phyloP scores from a whole-genome alignment of 1,140 invertebrate genomes.

The Tetragnatha versicolor region DNA sequence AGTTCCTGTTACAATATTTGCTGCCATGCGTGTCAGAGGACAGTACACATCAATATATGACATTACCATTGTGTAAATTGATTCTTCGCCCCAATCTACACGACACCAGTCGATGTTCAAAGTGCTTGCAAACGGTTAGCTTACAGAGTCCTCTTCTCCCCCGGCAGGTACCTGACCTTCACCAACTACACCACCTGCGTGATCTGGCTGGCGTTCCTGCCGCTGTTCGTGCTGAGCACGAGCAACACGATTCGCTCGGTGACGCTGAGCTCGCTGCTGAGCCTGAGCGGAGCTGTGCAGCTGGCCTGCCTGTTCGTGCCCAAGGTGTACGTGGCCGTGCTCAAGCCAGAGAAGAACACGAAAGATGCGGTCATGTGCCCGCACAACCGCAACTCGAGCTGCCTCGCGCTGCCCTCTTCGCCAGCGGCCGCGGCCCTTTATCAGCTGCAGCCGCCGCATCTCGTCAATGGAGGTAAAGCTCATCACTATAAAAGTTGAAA shows the following conservation, averaged over 20 bases:
- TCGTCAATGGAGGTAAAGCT: conserved; percentile 40
- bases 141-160: too few relatives aligned
- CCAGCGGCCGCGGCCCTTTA: not conserved
- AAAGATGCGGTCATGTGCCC: conserved; percentile 69
- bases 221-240: conserved; percentile 72
- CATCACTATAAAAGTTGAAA: not conserved
- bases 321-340: conserved; percentile 71
- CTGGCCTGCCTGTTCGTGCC: conserved; percentile 60
- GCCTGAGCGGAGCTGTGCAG: conserved; percentile 63
- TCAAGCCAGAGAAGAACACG: conserved; percentile 75
- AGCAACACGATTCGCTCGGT: conserved; percentile 67
- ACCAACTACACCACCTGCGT: conserved; percentile 80
- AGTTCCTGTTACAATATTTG: too few relatives aligned
- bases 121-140: too few relatives aligned
- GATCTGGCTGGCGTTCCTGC: conserved; percentile 79
- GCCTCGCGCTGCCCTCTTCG: conserved; percentile 20
- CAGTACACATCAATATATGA: too few relatives aligned
- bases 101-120: too few relatives aligned
- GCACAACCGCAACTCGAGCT: conserved; percentile 47
- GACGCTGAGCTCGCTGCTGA: conserved; percentile 69
- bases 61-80: too few relatives aligned
- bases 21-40: too few relatives aligned
- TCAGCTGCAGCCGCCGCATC: conserved; percentile 6
- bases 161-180: conserved; percentile 72
- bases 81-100: too few relatives aligned